Evolutionary conservation across 2,113 vertebrate species (phyloP).

Genomic region (Capreolus pygargus): DNA sequence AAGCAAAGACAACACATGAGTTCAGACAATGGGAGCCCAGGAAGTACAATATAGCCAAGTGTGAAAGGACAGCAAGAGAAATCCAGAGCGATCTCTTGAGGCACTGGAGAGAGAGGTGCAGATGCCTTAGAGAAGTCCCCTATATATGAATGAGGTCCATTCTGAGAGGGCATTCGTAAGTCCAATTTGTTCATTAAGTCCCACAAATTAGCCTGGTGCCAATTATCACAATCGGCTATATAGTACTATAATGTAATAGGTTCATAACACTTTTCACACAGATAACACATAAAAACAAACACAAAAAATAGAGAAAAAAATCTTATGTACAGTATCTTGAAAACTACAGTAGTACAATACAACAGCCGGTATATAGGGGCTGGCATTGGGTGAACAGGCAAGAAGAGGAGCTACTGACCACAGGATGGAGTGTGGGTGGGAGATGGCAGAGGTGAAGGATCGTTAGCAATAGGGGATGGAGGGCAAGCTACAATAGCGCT

Average conservation of each 20-base stretch:
- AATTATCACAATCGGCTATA: background rate
- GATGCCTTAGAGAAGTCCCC: background rate
- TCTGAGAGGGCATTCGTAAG: background rate
- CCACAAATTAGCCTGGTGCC: background rate
- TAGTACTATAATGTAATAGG: background rate
- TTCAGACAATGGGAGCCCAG: background rate
- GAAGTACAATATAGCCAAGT: background rate
- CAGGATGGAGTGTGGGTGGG: background rate
- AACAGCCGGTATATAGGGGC: background rate
- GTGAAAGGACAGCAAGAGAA: background rate
- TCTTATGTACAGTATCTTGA: background rate
- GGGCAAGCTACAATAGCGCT: background rate
- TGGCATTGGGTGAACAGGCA: background rate
- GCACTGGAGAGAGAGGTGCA: background rate
- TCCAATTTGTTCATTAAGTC: background rate
- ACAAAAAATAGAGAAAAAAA: background rate
- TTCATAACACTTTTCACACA: background rate
- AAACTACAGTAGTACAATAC: background rate
- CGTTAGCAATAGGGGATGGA: background rate
- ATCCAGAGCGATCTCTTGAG: background rate
- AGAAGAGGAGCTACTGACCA: background rate
- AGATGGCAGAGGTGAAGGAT: background rate
- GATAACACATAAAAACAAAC: background rate
- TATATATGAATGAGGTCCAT: background rate
- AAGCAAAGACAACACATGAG: background rate